Evolutionary conservation across 2,888 invertebrate species (phyloP).

Genomic region (Cheilosia pagana): DNA sequence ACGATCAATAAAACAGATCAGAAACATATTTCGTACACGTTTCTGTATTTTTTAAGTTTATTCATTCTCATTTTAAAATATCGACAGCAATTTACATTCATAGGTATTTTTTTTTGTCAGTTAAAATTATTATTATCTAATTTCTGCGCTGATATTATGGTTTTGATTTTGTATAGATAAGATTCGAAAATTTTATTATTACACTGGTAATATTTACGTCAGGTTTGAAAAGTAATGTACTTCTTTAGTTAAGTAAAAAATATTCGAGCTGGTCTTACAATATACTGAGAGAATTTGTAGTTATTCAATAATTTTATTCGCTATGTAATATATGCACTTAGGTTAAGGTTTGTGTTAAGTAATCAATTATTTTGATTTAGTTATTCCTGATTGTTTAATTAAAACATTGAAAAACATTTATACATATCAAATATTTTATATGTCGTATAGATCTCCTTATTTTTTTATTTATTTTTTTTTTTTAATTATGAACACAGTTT

Average conservation of each 20-base stretch:
- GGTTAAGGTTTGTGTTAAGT: conserved; percentile 30
- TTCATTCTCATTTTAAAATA: conserved; percentile 70
- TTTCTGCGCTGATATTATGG: conserved; percentile 21
- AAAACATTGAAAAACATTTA: conserved; percentile 41
- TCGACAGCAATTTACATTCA: conserved; percentile 70
- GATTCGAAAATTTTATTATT: neutral
- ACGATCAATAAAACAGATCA: too few species aligned
- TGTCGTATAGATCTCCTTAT: conserved; percentile 12
- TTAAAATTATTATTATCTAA: conserved; percentile 30
- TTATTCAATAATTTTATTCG: conserved; percentile 53
- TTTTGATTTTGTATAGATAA: conserved; percentile 15
- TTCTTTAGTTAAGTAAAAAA: conserved; percentile 48
- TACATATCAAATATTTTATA: conserved; percentile 36
- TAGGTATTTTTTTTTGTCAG: conserved; percentile 18
- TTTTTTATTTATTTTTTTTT: conserved; percentile 35
- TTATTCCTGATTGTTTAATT: conserved; percentile 20
- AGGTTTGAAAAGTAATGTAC: conserved; percentile 31
- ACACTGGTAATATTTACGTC: conserved; percentile 46
- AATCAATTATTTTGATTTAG: conserved; percentile 15
- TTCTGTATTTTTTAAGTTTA: conserved; percentile 46
- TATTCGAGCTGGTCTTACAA: conserved; percentile 57
- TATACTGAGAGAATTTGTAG: conserved; percentile 46
- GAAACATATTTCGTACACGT: conserved; percentile 7
- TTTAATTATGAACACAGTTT: conserved; percentile 56
- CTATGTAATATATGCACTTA: conserved; percentile 29